Evolutionary conservation across 2,888 invertebrate species (phyloP).

Genomic region (Agrochola macilenta): DNA sequence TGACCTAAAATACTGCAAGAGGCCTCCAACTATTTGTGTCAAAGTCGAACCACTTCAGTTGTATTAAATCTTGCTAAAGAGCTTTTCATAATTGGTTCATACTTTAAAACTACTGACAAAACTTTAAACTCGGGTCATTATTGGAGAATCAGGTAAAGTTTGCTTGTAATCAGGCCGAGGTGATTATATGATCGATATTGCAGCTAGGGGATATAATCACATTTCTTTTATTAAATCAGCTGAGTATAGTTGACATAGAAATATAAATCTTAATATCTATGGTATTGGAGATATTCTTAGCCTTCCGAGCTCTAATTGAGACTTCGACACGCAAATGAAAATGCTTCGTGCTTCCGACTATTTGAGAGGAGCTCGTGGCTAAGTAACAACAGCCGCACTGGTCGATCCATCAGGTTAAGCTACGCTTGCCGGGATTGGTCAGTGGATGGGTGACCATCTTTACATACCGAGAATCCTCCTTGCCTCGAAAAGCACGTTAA

Average conservation of each 20-base stretch:
- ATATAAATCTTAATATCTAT: no score
- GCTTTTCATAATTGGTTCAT: conserved; percentile 28
- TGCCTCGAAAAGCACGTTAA: no score
- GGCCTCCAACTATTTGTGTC: background rate
- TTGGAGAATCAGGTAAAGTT: conserved; percentile 5
- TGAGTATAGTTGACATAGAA: no score
- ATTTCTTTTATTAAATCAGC: conserved; percentile 8
- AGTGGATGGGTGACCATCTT: no score
- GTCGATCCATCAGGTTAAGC: no score
- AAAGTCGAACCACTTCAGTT: conserved; percentile 6
- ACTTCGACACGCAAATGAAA: conserved; percentile 15
- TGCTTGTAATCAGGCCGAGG: background rate
- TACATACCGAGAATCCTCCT: no score
- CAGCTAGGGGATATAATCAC: conserved; percentile 6
- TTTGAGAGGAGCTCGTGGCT: no score
- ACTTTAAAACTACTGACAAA: conserved; percentile 18
- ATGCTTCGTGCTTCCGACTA: background rate
- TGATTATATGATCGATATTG: conserved; percentile 15
- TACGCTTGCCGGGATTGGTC: no score
- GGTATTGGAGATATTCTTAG: conserved; percentile 4
- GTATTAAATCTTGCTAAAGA: conserved; percentile 14
- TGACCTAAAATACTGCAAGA: conserved; percentile 4
- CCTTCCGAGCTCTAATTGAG: conserved; percentile 1
- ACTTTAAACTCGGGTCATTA: conserved; percentile 7
- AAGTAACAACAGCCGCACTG: no score